phyloP scores from a whole-genome alignment of 1,140 invertebrate species.

The Drosophila littoralis region DNA sequence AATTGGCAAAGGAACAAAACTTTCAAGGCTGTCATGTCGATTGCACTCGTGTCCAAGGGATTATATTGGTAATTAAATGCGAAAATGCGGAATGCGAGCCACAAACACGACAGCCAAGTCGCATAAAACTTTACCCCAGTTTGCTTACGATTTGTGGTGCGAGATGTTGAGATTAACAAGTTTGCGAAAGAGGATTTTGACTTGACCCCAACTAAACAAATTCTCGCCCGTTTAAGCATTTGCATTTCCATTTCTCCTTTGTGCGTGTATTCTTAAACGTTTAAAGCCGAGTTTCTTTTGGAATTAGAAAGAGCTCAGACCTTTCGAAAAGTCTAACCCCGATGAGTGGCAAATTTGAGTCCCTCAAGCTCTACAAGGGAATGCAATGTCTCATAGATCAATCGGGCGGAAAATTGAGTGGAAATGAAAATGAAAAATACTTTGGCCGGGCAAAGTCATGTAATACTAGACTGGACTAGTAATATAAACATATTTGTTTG shows the following conservation, averaged over 20 bases:
- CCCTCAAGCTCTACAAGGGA: too few relatives aligned
- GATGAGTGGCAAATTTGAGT: too few relatives aligned
- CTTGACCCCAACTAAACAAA: neutral
- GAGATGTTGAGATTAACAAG: neutral
- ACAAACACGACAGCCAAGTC: conserved; percentile 15
- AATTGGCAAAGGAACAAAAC: conserved; percentile 20
- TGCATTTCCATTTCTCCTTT: neutral
- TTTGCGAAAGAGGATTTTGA: neutral
- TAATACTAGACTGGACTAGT: too few relatives aligned
- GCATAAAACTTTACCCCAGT: conserved; percentile 21
- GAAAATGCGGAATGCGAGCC: conserved; percentile 4
- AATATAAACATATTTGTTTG: neutral
- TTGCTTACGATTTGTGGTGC: neutral
- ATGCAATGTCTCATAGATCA: too few relatives aligned
- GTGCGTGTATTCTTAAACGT: neutral
- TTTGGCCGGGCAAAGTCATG: too few relatives aligned
- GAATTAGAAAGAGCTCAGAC: too few relatives aligned
- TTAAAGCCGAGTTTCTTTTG: neutral
- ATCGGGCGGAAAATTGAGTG: too few relatives aligned
- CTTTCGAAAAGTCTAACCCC: too few relatives aligned
- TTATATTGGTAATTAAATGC: conserved; percentile 47
- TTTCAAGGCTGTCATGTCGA: conserved; percentile 43
- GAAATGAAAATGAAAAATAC: too few relatives aligned
- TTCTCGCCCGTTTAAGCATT: neutral
- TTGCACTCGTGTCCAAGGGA: conserved; percentile 11